Evolutionary conservation across 1,140 invertebrate genomes (phyloP).

Genomic region (Hyphantria cunea): DNA sequence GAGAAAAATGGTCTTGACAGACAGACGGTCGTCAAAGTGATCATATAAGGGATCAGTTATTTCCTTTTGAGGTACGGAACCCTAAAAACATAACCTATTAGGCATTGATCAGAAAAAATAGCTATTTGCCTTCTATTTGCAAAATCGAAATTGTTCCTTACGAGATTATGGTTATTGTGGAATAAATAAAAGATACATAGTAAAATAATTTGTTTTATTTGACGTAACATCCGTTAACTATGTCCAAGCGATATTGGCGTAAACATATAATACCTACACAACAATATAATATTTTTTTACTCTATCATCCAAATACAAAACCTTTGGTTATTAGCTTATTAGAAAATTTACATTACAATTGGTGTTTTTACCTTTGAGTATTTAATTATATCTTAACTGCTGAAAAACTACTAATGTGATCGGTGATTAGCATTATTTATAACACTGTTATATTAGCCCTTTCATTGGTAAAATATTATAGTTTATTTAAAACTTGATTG

Average conservation of each 20-base stretch:
- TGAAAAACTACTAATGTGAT: constrained; percentile 5
- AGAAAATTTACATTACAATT: constrained; percentile 36
- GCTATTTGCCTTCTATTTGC: too few species aligned
- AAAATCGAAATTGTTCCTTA: too few species aligned
- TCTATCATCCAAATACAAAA: constrained; percentile 69
- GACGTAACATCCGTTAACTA: constrained; percentile 65
- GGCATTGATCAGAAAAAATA: too few species aligned
- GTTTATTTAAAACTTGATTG: too few species aligned
- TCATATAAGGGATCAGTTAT: too few species aligned
- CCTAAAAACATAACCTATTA: too few species aligned
- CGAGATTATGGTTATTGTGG: too few species aligned
- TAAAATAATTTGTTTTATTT: constrained; percentile 70
- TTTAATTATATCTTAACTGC: constrained; percentile 30
- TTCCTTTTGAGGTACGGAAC: too few species aligned
- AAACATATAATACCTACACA: constrained; percentile 63
- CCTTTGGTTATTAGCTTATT: constrained; percentile 78
- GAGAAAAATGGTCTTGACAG: too few species aligned
- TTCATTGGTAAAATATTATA: too few species aligned
- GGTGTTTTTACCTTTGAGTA: constrained; percentile 37
- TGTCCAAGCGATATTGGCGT: constrained; percentile 67
- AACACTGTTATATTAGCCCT: not conserved
- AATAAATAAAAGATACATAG: constrained; percentile 41
- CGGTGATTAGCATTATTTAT: not conserved
- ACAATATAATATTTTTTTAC: constrained; percentile 54
- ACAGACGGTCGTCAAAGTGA: too few species aligned